Evolutionary conservation across 2,888 invertebrate species (phyloP), one percentile per base, ranked within the genome.

Genomic region (Acrocera orbiculus): DNA sequence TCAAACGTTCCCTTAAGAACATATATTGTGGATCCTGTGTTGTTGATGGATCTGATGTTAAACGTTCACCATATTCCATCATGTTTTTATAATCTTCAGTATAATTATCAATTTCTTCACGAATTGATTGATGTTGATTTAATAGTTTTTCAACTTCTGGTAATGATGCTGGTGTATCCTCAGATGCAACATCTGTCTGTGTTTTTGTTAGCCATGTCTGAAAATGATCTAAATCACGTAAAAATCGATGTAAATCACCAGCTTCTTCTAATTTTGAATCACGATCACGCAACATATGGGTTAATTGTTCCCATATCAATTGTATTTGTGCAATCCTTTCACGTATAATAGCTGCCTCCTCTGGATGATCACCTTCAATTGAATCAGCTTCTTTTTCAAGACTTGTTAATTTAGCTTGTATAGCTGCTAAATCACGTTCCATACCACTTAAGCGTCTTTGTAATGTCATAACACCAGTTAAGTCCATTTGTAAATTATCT

Each of bases 71-170:
- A 53, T 96, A 98, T 53, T 95, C 93, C 85, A 98, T 96, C 93
- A 99, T 98, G 68, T 87, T 86, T 49, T 82, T 82, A 55, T 93
- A 96, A 58, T 98, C 96, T 51, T 93, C 92, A 34, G 82, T 90
- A 63, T 98, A 98, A 54, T 95, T 96, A 59, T 98, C 95, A 50
- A 99, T 98, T 65, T 99, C 98, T 57, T 98, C 96, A 54, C 89
- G 81, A 55, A 99, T 92, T 46, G 89, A 89, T 65, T 93, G 92
- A 65, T 99, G 98, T 61, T 98, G 93, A 30, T 86, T 87, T 29
- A 99, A 66, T 13, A 98, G 68, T 54, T 90, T 89, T 61, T 99
- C 98, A 9, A 98, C 98, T 56, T 99, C 98, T 6, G 90, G 78
- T 51, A 95, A 63, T 40, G 82, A 85, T 10, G 81, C 79, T 11